Percentiles rank a stretch among this genome's conserved stretches.
phyloP scores from a whole-genome alignment of 2,113 vertebrate species.

The Hiodon alosoides region DNA sequence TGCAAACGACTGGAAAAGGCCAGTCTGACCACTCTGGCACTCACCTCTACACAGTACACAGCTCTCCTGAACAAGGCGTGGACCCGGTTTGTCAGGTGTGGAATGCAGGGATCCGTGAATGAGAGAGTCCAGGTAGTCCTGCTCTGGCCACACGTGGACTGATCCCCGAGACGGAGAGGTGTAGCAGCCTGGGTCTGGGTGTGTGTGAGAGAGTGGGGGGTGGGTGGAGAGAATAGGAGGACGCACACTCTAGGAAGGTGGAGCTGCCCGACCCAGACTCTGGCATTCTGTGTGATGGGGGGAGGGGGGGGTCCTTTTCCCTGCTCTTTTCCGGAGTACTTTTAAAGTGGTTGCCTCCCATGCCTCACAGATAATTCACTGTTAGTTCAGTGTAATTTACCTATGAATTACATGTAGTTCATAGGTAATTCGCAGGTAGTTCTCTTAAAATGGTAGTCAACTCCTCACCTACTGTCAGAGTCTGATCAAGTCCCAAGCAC shows the following conservation, averaged over 20 bases:
- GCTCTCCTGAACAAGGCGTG: background rate
- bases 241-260: slow-evolving; percentile 44
- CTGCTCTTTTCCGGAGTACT: too few relatives aligned
- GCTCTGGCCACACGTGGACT: too few relatives aligned
- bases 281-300: background rate
- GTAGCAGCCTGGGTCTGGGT: slow-evolving; percentile 23
- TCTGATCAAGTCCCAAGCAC: too few relatives aligned
- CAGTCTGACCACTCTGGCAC: too few relatives aligned
- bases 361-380: too few relatives aligned
- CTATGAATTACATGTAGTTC: too few relatives aligned
- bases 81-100: too few relatives aligned
- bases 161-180: slow-evolving; percentile 12
- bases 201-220: slow-evolving; percentile 21
- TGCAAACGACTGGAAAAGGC: background rate
- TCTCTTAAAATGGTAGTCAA: too few relatives aligned
- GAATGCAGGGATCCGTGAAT: background rate
- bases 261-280: slow-evolving; percentile 56
- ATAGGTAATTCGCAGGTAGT: too few relatives aligned
- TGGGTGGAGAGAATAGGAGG: slow-evolving; percentile 34
- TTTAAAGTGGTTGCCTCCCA: too few relatives aligned
- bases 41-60: background rate
- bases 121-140: background rate
- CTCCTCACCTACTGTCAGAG: too few relatives aligned
- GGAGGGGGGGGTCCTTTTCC: background rate
- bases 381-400: too few relatives aligned